Base-by-base conservation (phyloP, 1,140 invertebrate species). In the Neuroterus valhalla region DNA sequence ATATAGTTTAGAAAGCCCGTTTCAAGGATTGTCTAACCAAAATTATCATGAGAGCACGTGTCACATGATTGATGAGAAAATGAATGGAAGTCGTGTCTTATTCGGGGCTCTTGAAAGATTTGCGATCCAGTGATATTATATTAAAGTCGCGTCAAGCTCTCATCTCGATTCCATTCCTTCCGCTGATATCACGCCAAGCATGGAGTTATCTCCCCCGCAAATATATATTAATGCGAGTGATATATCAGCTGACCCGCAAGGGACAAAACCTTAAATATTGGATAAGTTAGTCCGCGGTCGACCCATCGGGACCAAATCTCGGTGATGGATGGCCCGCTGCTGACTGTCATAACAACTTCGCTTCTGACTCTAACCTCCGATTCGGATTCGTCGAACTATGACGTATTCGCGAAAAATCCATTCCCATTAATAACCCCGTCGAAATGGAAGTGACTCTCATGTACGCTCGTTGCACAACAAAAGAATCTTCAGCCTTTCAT, bases 221-320 rank as follows among this genome's bases (percentile, higher is more conserved):
- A 90, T 90, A 90, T 90, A 90, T 90, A 90, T 90, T 90, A 90
- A 90, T 90, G 88, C 84, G 79, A 84, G 88, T 90, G 88, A 90
- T 90, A 90, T 90, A 90, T 90, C 87, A 88, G 85, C 66, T 72
- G n/a, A 76, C 80, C 81, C 87, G 84, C 88, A 77, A 90, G 89
- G 89, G 89, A 90, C 89, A 89, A 90, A 89, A 90, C 86, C 87
- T 90, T 90, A 90, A 90, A 90, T 90, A 90, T 90, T 90, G 86
- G 85, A 90, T 89, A 89, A 90, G 88, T 90, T 87, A 81, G 87
- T 87, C 81, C 84, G 71, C 75, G 84, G 76, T 83, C 82, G 78
- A 84, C 80, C 88, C 85, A 70, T 72, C 80, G 88, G 87, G 88
- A 89, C 87, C 82, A 79, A 90, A 90, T 89, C 88, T 89, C 85